Base-by-base conservation (phyloP, 2,888 invertebrate genomes). In the Apamea sordens region DNA sequence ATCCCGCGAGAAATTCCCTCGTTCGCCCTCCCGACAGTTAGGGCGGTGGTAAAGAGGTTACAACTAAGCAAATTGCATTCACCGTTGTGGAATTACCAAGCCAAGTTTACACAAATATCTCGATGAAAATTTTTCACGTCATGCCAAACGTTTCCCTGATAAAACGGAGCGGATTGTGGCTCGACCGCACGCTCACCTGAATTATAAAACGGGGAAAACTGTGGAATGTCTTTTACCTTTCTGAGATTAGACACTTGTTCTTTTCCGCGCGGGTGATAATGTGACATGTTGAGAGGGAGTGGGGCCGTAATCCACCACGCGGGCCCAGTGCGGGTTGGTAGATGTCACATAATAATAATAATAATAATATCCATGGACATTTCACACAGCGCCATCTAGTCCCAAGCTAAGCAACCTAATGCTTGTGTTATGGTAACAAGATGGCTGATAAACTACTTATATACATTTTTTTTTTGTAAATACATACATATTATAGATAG, bases 51-150 rank as follows among this genome's bases (percentile, higher is more conserved):
- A 94, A 94, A 93, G 92, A 93, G 94, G 94, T 94, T 94, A 94
- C 94, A 93, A 91, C 94, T 93, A 94, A 94, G 93, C 93, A 95
- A 95, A 95, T 95, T 95, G 94, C 94, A 93, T 94, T 93, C 91
- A 90, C 90, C 91, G 90, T 88, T 88, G 87, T 85, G 90, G 88
- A 89, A 92, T 93, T 90, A 89, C 91, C 90, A 87, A 89, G 91
- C 90, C 90, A 91, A 92, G 90, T 90, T 91, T 91, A 89, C 86
- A 82, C 87, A 90, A 91, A 93, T 86, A 84, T 85, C 82, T 84
- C 73, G 76, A 83, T 77, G 86, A 79, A 82, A 89, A 89, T 90
- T 83, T 89, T 76, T 89, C 85, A 90, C 86, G 24, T 6, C 24
- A 88, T 85, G 88, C 89, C 90, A 90, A 88, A 89, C n/a, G 70